Conservation (phyloP, 2,113 vertebrate genomes). For the Laticauda laticaudata region DNA sequence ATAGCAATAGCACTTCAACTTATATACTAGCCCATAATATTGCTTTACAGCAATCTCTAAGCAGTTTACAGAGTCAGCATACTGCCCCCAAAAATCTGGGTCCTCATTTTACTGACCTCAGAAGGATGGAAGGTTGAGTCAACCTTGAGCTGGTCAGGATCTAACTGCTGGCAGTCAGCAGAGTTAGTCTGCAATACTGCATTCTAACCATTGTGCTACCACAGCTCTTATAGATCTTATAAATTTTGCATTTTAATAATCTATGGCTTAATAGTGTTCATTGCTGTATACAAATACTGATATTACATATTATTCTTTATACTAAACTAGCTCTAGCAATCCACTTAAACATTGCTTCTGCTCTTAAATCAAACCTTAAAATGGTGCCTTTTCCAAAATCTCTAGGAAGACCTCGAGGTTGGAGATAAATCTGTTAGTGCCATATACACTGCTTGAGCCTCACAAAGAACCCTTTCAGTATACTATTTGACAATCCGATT, state of each 20-base stretch:
- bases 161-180: background rate
- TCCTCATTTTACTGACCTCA: background rate
- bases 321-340: background rate
- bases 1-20: no score
- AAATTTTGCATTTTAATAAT: background rate
- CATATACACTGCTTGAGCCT: background rate
- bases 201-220: background rate
- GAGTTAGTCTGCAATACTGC: background rate
- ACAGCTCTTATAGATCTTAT: background rate
- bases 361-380: background rate
- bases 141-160: background rate
- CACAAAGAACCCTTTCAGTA: slow-evolving; percentile 6
- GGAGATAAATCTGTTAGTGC: background rate
- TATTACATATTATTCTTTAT: background rate
- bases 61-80: no score
- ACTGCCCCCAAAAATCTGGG: no score
- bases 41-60: no score
- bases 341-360: background rate
- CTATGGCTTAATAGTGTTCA: background rate
- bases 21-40: no score
- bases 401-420: background rate
- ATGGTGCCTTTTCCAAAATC: background rate
- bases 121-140: background rate
- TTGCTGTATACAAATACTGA: background rate
- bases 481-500: slow-evolving; percentile 31